Percentiles rank a stretch among this genome's conserved stretches.
phyloP scores from a whole-genome alignment of 2,888 invertebrate species.

The Ormyrus rosae region DNA sequence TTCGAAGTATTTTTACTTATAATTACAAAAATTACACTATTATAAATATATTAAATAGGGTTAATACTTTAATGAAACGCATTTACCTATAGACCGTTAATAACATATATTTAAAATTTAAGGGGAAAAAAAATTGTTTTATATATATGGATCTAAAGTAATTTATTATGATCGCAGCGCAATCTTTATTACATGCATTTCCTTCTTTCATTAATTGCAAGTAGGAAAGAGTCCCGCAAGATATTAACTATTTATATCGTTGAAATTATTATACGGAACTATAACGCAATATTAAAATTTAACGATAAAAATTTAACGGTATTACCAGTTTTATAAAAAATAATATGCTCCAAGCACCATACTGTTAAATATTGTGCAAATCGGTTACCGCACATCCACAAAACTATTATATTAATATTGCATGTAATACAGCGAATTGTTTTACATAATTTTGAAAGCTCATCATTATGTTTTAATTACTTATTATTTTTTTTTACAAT shows the following conservation, averaged over 20 bases:
- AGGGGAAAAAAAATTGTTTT: too few species aligned
- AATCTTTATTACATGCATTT: neutral
- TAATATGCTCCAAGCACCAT: neutral
- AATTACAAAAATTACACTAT: too few species aligned
- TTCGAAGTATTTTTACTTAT: neutral
- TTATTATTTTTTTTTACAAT: neutral
- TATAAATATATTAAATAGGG: too few species aligned
- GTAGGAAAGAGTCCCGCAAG: neutral
- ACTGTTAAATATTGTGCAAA: slow-evolving; percentile 41
- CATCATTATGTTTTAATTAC: neutral
- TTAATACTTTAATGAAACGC: too few species aligned
- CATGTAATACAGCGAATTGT: neutral
- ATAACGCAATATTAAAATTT: slow-evolving; percentile 6
- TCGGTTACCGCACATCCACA: slow-evolving; percentile 12
- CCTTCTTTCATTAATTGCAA: neutral
- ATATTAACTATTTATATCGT: neutral
- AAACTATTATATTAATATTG: slow-evolving; percentile 8
- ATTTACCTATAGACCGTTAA: too few species aligned
- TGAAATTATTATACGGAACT: slow-evolving; percentile 34
- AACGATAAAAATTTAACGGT: slow-evolving; percentile 28
- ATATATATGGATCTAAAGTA: too few species aligned
- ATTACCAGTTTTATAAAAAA: neutral
- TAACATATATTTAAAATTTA: too few species aligned
- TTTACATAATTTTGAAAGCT: slow-evolving; percentile 17
- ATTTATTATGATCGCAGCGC: too few species aligned